Conservation (phyloP, 2,113 vertebrate genomes). For the Sturnira hondurensis region DNA sequence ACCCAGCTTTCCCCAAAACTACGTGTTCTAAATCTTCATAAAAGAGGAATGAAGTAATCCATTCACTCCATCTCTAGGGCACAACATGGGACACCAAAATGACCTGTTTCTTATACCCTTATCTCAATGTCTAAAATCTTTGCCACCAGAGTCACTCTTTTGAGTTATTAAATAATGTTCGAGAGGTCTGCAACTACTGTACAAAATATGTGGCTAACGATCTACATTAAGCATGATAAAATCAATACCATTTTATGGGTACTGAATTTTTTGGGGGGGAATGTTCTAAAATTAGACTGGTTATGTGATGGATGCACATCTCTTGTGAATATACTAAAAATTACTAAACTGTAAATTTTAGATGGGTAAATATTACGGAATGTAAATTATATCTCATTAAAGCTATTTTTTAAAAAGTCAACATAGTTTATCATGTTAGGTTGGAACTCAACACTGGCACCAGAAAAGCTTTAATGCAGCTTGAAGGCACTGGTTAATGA, state of each 20-base stretch:
- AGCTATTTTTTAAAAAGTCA: background rate
- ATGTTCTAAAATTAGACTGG: conserved; percentile 1
- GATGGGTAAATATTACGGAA: background rate
- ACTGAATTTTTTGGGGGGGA: background rate
- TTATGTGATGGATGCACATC: background rate
- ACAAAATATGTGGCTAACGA: background rate
- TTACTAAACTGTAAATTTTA: background rate
- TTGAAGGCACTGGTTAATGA: background rate
- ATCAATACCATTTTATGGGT: background rate
- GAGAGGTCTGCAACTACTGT: background rate
- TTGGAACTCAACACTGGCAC: background rate
- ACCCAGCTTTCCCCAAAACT: background rate
- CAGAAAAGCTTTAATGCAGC: background rate
- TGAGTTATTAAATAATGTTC: background rate
- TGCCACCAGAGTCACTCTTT: background rate
- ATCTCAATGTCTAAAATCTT: background rate
- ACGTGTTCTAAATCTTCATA: background rate
- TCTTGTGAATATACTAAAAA: background rate
- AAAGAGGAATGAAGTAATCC: background rate
- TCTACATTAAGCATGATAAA: background rate
- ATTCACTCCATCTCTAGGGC: background rate
- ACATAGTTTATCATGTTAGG: background rate
- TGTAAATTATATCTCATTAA: conserved; percentile 22
- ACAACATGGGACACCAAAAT: background rate
- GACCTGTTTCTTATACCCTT: background rate